Evolutionary conservation across 2,113 vertebrate genomes (phyloP), one percentile per base, ranked within the genome.

Genomic region (Equus quagga): DNA sequence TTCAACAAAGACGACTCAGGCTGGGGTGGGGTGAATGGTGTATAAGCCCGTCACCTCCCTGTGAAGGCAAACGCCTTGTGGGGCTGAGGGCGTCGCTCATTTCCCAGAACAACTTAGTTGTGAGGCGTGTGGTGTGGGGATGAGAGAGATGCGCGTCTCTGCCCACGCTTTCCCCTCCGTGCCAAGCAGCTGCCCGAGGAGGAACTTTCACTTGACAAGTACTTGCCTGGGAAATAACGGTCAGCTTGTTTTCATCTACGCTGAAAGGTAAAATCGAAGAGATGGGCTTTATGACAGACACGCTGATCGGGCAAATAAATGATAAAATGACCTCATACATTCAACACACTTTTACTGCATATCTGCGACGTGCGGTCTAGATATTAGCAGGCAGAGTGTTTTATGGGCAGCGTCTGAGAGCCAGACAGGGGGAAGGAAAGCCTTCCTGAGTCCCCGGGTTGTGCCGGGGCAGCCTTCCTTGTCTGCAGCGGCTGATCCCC

Each of bases 161-260:
- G 67, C 13, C 31, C 19, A 80, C 0, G 8, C 26, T 75, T 92
- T 80, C 67, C 2, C 21, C 28, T 65, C 26, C 58, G 33, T 14
- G 51, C 46, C 46, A 89, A 93, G 8, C 14, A 73, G 19, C 31
- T 17, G 49, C 75, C 84, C 51, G 19, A 51, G 17, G 46, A 93
- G 64, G 54, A 94, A 81, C 46, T 62, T 78, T 56, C 18, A 79
- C 46, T 73, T 92, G 88, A 95, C 44, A 94, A 65, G 60, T 7
- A 69, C 64, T 67, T 95, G 88, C 51, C 51, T 95, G 46, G 79
- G 75, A 94, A 95, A 93, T 91, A 94, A 82, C n/a, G 44, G 62
- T 56, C 87, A 73, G 58, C 88, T 97, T 95, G 75, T 92, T 96
- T 92, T 96, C 60, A 62, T 67, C 76, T 97, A 46, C 78, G 44